Conservation (phyloP, 2,113 vertebrate genomes). For the Alexandromys fortis region DNA sequence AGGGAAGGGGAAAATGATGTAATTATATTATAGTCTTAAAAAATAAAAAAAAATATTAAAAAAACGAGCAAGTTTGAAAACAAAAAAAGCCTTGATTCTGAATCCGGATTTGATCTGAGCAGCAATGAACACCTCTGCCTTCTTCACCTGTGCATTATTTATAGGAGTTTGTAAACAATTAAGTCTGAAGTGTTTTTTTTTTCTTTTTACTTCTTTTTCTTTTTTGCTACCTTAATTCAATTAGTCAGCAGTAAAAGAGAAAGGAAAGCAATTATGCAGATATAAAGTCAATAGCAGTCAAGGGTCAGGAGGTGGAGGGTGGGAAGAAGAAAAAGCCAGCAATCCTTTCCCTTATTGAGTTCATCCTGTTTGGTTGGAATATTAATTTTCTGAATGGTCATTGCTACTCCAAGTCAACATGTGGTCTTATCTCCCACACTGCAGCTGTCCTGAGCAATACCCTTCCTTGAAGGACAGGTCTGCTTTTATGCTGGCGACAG, state of each 20-base stretch:
- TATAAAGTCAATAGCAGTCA: constrained; percentile 15
- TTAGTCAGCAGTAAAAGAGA: constrained; percentile 32
- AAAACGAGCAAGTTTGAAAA: background rate
- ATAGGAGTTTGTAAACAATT: background rate
- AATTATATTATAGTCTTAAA: background rate
- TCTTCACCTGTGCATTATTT: background rate
- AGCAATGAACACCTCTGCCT: background rate
- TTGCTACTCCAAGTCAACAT: constrained; percentile 15
- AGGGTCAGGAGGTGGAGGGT: constrained; percentile 33
- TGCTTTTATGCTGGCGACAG: background rate
- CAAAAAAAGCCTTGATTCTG: background rate
- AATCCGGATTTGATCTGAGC: background rate
- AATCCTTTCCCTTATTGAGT: background rate
- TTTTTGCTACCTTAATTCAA: constrained; percentile 39
- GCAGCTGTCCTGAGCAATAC: background rate
- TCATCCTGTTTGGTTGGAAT: constrained; percentile 36
- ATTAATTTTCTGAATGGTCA: constrained; percentile 54
- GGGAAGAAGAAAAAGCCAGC: constrained; percentile 8
- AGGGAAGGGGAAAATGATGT: background rate
- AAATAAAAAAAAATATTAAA: background rate
- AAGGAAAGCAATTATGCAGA: constrained; percentile 62
- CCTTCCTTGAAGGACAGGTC: background rate
- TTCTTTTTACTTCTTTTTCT: too few relatives aligned
- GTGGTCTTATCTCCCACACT: background rate
- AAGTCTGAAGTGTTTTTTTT: background rate